These are phyloP conservation scores for Pristis pectinata DNA, from an alignment of 2,797 vertebrate species.

Conservation along the genomic window DNA sequence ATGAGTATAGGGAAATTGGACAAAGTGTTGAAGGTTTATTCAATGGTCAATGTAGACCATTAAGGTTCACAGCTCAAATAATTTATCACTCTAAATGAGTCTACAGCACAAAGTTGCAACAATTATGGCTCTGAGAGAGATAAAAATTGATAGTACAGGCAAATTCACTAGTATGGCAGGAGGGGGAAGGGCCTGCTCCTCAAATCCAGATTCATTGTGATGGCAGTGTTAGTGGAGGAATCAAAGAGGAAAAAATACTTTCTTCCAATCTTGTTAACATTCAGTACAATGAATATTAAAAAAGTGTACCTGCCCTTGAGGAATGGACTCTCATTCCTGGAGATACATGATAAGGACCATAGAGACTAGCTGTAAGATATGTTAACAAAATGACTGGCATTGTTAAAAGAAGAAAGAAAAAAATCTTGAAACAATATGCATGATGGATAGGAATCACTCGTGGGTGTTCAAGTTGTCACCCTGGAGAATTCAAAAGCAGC, in stretches of 20 bases:
- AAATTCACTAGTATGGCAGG: neutral
- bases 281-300: conserved; percentile 17
- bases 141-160: neutral
- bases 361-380: neutral
- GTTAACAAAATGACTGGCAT: conserved; percentile 9
- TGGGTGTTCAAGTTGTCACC: neutral
- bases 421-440: neutral
- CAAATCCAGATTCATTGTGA: neutral
- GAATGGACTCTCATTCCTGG: neutral
- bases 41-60: neutral
- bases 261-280: conserved; percentile 3
- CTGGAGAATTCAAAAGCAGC: neutral
- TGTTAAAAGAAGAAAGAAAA: neutral
- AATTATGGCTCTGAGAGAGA: neutral
- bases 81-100: neutral
- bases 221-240: neutral
- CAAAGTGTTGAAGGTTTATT: neutral
- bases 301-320: conserved; percentile 11
- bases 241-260: neutral
- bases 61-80: neutral
- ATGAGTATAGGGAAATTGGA: neutral
- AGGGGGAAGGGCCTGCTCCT: neutral
- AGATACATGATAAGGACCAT: neutral
- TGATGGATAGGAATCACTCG: neutral
- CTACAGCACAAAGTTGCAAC: neutral